Conservation (phyloP, 1,140 invertebrate genomes). For the Xylocopa sonorina region DNA sequence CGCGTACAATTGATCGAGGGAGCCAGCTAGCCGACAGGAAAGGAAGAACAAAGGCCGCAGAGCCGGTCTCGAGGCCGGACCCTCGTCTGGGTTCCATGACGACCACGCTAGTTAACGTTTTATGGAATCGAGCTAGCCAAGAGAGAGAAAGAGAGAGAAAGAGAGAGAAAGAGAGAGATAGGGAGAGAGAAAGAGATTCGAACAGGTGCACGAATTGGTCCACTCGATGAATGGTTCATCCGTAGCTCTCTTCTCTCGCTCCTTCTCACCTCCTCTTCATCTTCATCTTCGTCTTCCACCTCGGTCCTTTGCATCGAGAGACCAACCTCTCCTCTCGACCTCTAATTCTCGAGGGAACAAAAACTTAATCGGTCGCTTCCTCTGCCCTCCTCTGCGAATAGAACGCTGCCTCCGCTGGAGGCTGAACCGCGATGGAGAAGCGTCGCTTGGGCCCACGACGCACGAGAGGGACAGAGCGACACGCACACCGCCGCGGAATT, state of each 20-base stretch:
- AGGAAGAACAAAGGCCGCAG: constrained; percentile 53
- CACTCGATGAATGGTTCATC: constrained; percentile 39
- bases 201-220: constrained; percentile 65
- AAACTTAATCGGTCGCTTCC: constrained; percentile 80
- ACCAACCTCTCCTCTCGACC: constrained; percentile 59
- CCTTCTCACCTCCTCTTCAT: constrained; percentile 19
- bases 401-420: constrained; percentile 21
- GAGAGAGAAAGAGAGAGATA: too few relatives aligned
- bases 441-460: background rate
- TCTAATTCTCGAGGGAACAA: constrained; percentile 77
- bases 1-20: constrained; percentile 22
- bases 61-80: constrained; percentile 18
- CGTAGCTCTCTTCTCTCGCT: constrained; percentile 1
- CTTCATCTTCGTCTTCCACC: constrained; percentile 40
- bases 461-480: constrained; percentile 19
- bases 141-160: too few relatives aligned
- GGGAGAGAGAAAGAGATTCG: too few relatives aligned
- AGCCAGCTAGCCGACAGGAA: constrained; percentile 12
- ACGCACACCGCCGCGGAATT: constrained; percentile 32
- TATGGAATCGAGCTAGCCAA: constrained; percentile 39
- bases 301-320: constrained; percentile 27
- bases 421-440: constrained; percentile 14
- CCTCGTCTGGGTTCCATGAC: constrained; percentile 53
- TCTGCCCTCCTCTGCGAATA: constrained; percentile 59
- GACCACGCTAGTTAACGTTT: constrained; percentile 51